Base-by-base conservation (phyloP, 2,113 vertebrate species). In the Sclerurus mexicanus region DNA sequence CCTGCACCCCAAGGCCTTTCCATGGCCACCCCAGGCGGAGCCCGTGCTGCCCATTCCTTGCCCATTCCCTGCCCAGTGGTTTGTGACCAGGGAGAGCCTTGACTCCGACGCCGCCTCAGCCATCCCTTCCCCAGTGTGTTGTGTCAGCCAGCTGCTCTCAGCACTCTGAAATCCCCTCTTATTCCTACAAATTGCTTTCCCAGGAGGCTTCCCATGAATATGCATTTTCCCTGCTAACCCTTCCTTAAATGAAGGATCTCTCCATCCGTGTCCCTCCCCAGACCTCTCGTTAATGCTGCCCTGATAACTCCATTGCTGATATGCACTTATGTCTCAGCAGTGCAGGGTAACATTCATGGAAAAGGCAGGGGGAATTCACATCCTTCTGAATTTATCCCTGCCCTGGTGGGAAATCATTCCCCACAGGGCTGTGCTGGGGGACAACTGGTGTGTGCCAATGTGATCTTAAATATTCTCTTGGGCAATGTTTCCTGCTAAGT, bases 161-260 rank as follows among this genome's bases (percentile, higher is more conserved):
- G 42, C 40, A 10, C 28, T 40, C 10, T 30, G 49, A 53, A 74
- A 95, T 79, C 1, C 4, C 22, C 10, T 22, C 31, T 77, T 77
- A 86, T 62, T 74, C 85, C 92, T 78, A 75, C 81, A 83, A 83
- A 86, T 62, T 82, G 40, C 56, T 83, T 89, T 86, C 94, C 76
- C 66, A 50, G 46, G 76, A 60, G 85, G 56, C 35, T 73, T 40
- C 25, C 1, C 21, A 69, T 75, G 91, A 89, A 85, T 83, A 93
- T 83, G 76, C 72, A 89, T 95, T 94, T 78, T 33, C 46, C 80
- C 39, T 63, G 19, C 23, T 91, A 28, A 74, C 49, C 59, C 33
- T 79, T 23, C 49, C 33, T 89, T 73, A 64, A 53, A 69, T 44
- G 49, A 40, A 33, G 49, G 75, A 40, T 86, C 60, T 89, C 66